Percentiles rank a stretch among this genome's conserved stretches.
phyloP scores from a whole-genome alignment of 2,113 vertebrate species.

The Limanda limanda region DNA sequence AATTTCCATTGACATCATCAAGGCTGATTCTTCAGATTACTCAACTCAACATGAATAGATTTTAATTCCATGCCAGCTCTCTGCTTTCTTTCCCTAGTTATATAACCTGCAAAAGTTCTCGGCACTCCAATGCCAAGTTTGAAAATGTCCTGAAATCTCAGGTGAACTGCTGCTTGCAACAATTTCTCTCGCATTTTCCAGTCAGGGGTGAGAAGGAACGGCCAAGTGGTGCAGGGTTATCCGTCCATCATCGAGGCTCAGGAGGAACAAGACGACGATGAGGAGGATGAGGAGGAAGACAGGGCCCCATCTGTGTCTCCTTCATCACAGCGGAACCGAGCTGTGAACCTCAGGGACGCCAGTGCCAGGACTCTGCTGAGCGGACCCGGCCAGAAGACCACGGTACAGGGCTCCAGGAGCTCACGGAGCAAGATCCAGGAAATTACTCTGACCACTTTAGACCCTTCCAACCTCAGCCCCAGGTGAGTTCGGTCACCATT shows the following conservation, averaged over 20 bases:
- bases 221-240: constrained; percentile 65
- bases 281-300: constrained; percentile 51
- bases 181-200: constrained; percentile 21
- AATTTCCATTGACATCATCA: neutral
- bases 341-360: constrained; percentile 44
- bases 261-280: constrained; percentile 41
- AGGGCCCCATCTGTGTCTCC: constrained; percentile 33
- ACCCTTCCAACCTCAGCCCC: constrained; percentile 80
- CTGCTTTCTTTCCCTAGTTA: neutral
- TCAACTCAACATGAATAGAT: constrained; percentile 9
- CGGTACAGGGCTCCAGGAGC: constrained; percentile 31
- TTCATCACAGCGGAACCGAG: constrained; percentile 34
- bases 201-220: constrained; percentile 68
- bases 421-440: constrained; percentile 64
- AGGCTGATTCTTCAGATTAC: constrained; percentile 6
- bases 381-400: constrained; percentile 26
- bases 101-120: neutral
- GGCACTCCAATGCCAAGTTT: neutral
- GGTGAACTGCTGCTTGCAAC: neutral
- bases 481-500: constrained; percentile 61
- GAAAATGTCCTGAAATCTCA: neutral
- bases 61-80: constrained; percentile 23
- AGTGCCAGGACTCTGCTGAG: constrained; percentile 46
- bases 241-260: constrained; percentile 56
- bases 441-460: constrained; percentile 66